Evolutionary conservation across 53 echinoderm and acorn worm species (phyloP).

Genomic region (Arbacia lixula): DNA sequence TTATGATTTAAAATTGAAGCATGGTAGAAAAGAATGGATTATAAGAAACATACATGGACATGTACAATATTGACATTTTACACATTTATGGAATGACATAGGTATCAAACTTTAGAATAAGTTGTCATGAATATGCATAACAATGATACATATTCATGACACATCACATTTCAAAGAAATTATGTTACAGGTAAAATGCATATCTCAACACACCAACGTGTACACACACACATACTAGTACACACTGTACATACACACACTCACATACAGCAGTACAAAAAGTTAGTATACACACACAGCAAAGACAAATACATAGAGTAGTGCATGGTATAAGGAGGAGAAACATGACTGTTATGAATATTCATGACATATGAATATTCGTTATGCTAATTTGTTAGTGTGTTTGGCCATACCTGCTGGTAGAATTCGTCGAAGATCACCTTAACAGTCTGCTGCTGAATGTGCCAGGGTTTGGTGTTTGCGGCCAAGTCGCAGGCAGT

Average conservation of each 20-base stretch:
- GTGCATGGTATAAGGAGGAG: too few species aligned
- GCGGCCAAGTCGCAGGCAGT: constrained; percentile 98
- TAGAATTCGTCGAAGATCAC: constrained; percentile 99
- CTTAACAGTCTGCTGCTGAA: constrained; percentile 94
- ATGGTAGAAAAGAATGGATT: too few species aligned
- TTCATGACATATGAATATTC: neutral
- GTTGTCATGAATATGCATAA: constrained; percentile 38
- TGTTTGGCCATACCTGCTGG: constrained; percentile 87
- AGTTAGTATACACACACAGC: neutral
- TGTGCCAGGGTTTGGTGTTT: constrained; percentile 89
- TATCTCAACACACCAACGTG: neutral
- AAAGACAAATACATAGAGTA: neutral
- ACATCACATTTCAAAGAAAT: constrained; percentile 12
- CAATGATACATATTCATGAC: constrained; percentile 25
- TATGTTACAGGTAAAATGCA: neutral
- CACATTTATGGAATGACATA: too few species aligned
- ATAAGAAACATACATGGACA: too few species aligned
- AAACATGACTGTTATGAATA: constrained; percentile 2
- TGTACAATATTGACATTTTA: too few species aligned
- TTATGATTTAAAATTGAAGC: too few species aligned
- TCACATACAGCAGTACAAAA: neutral
- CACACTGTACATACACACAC: neutral
- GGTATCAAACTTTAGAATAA: too few species aligned
- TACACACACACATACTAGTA: neutral
- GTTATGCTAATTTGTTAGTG: neutral